These are phyloP conservation scores for Steinernema hermaphroditum DNA, from an alignment of 2,888 invertebrate species.

Conservation along the genomic window DNA sequence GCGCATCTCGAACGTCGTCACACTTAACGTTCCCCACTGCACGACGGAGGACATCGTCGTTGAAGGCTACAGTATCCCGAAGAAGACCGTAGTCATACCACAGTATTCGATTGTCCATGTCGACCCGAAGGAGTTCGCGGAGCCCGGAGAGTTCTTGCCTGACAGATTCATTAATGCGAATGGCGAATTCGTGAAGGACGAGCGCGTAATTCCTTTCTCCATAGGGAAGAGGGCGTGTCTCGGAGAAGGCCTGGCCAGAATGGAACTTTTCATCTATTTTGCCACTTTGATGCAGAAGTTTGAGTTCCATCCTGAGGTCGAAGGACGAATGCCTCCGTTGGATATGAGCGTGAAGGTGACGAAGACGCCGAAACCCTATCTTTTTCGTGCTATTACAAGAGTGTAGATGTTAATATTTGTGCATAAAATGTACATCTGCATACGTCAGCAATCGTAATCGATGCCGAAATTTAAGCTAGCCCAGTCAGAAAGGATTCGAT, in stretches of 20 bases:
- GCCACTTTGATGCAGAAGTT: not conserved
- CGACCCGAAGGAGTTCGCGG: constrained; percentile 36
- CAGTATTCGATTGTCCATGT: constrained; percentile 41
- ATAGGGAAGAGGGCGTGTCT: constrained; percentile 49
- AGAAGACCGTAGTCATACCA: constrained; percentile 43
- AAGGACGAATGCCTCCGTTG: not conserved
- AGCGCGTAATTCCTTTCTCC: constrained; percentile 50
- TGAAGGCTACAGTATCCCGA: constrained; percentile 38
- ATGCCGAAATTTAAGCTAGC: too few relatives aligned
- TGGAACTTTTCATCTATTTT: constrained; percentile 32
- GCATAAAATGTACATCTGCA: too few relatives aligned
- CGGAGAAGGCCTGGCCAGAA: constrained; percentile 41
- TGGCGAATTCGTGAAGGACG: constrained; percentile 39
- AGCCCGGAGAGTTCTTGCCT: constrained; percentile 49
- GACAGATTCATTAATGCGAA: constrained; percentile 44
- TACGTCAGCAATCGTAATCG: too few relatives aligned
- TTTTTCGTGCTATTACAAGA: not conserved
- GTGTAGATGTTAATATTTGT: too few relatives aligned
- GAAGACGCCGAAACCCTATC: not conserved
- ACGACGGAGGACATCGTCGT: constrained; percentile 14
- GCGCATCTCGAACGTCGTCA: constrained; percentile 5
- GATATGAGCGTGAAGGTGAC: not conserved
- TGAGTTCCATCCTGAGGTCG: not conserved
- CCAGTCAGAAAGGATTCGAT: too few relatives aligned
- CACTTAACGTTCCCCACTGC: constrained; percentile 1